A percentile compares a stretch with the other conserved stretches of the same genome.
Conservation (phyloP, 2,113 vertebrate species). For the Oplegnathus fasciatus region DNA sequence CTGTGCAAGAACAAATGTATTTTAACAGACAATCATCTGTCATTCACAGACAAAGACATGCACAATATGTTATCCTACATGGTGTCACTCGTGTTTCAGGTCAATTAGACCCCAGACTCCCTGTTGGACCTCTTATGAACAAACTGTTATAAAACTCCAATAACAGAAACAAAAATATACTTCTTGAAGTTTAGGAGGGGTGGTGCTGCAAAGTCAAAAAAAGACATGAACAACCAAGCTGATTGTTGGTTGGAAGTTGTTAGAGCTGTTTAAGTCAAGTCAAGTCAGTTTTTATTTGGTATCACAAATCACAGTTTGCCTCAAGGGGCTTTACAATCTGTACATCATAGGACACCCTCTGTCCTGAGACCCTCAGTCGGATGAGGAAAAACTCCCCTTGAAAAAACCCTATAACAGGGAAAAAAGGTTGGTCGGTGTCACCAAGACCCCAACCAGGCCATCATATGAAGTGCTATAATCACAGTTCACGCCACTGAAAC, state of each 20-base stretch:
- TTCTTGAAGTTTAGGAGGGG: no score
- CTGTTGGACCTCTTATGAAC: not conserved
- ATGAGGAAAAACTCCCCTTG: no score
- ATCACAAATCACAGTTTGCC: no score
- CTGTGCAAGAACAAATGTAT: not conserved
- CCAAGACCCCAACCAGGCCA: not conserved
- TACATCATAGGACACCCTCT: no score
- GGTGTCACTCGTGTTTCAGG: not conserved
- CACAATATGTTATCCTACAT: not conserved
- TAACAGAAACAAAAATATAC: not conserved
- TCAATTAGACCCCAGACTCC: not conserved
- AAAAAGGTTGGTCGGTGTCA: not conserved
- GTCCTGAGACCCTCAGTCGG: no score
- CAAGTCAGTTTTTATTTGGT: no score
- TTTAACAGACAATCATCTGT: not conserved
- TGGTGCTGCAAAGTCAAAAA: not conserved
- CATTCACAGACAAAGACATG: not conserved
- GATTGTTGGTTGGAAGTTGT: not conserved
- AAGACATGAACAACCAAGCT: not conserved
- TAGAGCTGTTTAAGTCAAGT: no score
- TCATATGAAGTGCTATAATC: constrained; percentile 21
- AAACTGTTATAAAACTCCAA: not conserved
- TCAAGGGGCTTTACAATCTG: no score
- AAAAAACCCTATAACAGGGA: no score
- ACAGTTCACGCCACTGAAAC: not conserved